Evolutionary conservation across 1,140 invertebrate genomes (phyloP), one percentile per base, ranked within the genome.

Genomic region (Trypoxylus dichotomus): DNA sequence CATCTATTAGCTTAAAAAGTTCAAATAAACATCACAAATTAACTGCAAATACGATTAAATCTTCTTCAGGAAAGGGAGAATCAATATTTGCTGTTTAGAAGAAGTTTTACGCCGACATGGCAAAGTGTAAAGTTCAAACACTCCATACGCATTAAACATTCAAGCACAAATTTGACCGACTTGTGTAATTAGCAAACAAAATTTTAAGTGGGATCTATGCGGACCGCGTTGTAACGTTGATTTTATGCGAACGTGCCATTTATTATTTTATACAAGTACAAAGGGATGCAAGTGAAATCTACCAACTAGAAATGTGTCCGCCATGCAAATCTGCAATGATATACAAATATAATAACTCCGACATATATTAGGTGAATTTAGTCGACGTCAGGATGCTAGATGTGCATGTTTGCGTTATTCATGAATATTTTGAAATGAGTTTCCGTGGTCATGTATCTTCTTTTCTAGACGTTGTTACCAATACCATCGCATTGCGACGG

Each of bases 241-340:
- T 63, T 73, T 41, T 73, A 37, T 10, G 37, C 71, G 71, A 37
- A 73, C 32, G 71, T 37, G 29, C 71, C 71, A 41, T 73, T 73
- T 73, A 73, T 73, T 73, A 73, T 73, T 73, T 73, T 73, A 15
- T 3, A 73, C 25, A 63, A 27, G 71, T 42, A 37, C 11, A 73
- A 73, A 73, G 25, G 71, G 71, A 73, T 73, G 71, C 71, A 73
- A 73, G 71, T 73, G 71, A 73, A 73, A 42, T 73, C 37, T 42
- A 73, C 71, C 71, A 73, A 73, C 71, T 73, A 27, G 71, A 73
- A 73, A 73, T 73, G 19, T 73, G 71, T 41, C 71, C 37, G 71
- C 71, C 71, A 73, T 73, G 71, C 71, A 73, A 73, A 73, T 73
- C 71, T 73, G 27, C 71, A 37, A 73, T 73, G 60, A 63, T 63